Evolutionary conservation across 2,113 vertebrate genomes (phyloP).

Genomic region (Limnothrissa miodon): DNA sequence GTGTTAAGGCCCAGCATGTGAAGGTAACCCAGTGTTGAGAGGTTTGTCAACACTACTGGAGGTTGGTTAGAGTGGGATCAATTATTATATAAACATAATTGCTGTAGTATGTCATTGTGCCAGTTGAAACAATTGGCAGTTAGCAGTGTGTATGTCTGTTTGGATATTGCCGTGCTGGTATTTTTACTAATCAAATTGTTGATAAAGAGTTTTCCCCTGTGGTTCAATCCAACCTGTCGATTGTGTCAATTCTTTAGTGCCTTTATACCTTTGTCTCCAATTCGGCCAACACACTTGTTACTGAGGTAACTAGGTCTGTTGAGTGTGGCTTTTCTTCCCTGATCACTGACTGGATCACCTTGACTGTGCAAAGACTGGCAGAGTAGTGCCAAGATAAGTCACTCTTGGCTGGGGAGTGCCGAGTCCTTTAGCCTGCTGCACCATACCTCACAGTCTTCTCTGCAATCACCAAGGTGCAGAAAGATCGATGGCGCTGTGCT

Average conservation of each 20-base stretch:
- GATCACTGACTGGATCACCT: not conserved
- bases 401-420: not conserved
- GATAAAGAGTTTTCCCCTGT: no score
- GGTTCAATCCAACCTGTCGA: no score
- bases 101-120: not conserved
- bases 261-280: not conserved
- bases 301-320: not conserved
- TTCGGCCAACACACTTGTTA: not conserved
- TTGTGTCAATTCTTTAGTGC: no score
- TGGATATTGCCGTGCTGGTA: not conserved
- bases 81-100: not conserved
- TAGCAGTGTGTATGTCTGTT: no score
- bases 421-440: not conserved
- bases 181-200: not conserved
- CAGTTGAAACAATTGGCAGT: no score
- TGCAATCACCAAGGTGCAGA: conserved; percentile 7
- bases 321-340: not conserved
- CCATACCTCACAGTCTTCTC: not conserved
- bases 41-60: not conserved
- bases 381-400: conserved; percentile 1
- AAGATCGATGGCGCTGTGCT: not conserved
- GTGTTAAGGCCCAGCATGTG: conserved; percentile 80
- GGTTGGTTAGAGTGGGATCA: no score
- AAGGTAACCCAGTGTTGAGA: conserved; percentile 69
- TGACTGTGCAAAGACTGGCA: not conserved